Percentiles rank a stretch among this genome's conserved stretches.
Evolutionary conservation across 2,113 vertebrate genomes (phyloP).

Genomic region (Callochromis pleurospilus): DNA sequence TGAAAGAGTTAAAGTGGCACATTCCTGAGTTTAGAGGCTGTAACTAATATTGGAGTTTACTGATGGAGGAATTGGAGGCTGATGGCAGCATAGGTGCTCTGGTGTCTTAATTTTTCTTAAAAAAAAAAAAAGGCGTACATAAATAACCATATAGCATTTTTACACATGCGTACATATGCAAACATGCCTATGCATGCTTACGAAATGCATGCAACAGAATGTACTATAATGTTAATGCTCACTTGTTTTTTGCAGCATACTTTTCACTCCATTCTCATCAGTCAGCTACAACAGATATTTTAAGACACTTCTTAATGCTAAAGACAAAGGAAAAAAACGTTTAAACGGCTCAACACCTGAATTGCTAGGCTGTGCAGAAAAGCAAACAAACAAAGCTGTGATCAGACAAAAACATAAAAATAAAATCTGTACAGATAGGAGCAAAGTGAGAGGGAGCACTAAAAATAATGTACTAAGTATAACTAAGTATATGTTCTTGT

Average conservation of each 20-base stretch:
- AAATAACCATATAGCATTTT: background rate
- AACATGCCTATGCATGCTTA: background rate
- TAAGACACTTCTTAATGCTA: background rate
- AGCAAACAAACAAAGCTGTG: background rate
- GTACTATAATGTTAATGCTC: background rate
- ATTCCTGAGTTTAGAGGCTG: conserved; percentile 53
- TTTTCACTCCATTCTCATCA: background rate
- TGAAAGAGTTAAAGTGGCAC: conserved; percentile 50
- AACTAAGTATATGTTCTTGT: background rate
- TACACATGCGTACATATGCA: background rate
- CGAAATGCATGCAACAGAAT: background rate
- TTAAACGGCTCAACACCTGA: background rate
- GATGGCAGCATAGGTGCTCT: background rate
- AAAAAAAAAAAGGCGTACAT: background rate
- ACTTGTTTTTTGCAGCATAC: background rate
- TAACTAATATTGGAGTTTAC: conserved; percentile 52
- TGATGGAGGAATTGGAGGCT: conserved; percentile 15
- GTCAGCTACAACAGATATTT: background rate
- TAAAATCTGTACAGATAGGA: background rate
- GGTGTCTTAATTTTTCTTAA: background rate
- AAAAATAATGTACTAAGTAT: background rate
- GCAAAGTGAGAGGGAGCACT: background rate
- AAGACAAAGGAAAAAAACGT: background rate
- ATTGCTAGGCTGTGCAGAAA: background rate
- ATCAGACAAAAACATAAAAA: background rate